Percentiles rank a stretch among this genome's conserved stretches.
Evolutionary conservation across 2,797 vertebrate species (phyloP).

Genomic region (Xyrichtys novacula): DNA sequence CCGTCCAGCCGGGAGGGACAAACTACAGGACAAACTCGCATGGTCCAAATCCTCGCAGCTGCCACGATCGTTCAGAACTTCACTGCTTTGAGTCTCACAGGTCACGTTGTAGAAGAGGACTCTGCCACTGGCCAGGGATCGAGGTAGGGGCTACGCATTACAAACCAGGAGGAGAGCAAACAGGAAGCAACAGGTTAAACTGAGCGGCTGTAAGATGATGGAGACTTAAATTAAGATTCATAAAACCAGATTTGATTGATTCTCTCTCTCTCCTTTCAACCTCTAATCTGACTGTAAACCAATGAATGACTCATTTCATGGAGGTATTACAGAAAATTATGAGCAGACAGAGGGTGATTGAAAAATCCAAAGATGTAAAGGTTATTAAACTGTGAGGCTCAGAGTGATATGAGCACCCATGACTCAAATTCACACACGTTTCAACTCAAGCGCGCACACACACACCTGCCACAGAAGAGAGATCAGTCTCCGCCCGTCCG

Average conservation of each 20-base stretch:
- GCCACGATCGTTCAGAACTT: constrained; percentile 11
- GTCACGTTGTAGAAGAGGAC: constrained; percentile 68
- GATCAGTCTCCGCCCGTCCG: constrained; percentile 46
- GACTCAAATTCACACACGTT: constrained; percentile 10
- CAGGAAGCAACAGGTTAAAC: neutral
- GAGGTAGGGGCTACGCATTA: constrained; percentile 72
- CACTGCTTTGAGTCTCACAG: constrained; percentile 32
- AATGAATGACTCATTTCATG: constrained; percentile 19
- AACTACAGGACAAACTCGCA: constrained; percentile 53
- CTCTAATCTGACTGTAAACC: neutral
- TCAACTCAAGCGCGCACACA: constrained; percentile 1
- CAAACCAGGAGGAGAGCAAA: neutral
- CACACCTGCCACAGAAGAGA: constrained; percentile 82
- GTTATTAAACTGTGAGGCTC: constrained; percentile 35
- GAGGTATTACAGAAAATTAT: constrained; percentile 38
- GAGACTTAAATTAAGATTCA: constrained; percentile 7
- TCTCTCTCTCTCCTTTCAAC: neutral
- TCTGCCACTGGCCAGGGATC: constrained; percentile 70
- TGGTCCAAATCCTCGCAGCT: constrained; percentile 58
- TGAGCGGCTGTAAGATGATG: constrained; percentile 2
- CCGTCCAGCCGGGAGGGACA: constrained; percentile 58
- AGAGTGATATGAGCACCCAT: neutral
- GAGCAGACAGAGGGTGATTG: constrained; percentile 21
- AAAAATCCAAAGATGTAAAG: constrained; percentile 50
- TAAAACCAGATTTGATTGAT: neutral